Conservation (phyloP, 2,113 vertebrate species). For the Azemiops feae region DNA sequence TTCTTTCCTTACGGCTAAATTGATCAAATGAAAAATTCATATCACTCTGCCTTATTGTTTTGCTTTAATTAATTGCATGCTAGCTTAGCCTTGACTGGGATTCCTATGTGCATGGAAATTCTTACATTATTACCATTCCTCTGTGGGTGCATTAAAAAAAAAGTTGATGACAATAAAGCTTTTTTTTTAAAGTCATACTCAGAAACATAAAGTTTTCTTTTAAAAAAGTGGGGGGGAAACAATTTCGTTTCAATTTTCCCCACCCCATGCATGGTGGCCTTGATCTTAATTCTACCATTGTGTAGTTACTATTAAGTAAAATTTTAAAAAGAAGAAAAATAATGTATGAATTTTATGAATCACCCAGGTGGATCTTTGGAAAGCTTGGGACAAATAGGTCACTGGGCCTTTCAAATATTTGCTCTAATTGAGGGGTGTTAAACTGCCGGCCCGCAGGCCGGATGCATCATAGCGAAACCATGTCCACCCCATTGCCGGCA, state of each 20-base stretch:
- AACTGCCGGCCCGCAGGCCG: no score
- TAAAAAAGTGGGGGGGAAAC: not conserved
- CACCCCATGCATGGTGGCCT: not conserved
- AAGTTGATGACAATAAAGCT: not conserved
- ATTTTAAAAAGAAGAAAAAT: not conserved
- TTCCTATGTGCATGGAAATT: not conserved
- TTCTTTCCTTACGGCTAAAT: not conserved
- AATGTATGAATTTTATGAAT: not conserved
- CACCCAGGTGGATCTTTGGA: not conserved
- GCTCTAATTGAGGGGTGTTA: not conserved
- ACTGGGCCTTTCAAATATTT: not conserved
- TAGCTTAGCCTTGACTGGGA: not conserved
- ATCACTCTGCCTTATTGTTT: not conserved
- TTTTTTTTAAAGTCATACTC: not conserved
- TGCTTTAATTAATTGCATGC: not conserved
- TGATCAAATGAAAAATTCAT: not conserved
- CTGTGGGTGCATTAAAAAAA: not conserved
- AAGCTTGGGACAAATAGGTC: not conserved
- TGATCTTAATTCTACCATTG: not conserved
- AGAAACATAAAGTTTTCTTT: not conserved
- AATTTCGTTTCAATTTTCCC: not conserved
- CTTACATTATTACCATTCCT: not conserved
- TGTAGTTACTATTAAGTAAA: not conserved
- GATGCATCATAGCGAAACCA: no score
- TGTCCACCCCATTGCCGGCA: no score